A percentile compares a stretch with the other conserved stretches of the same genome.
Evolutionary conservation across 1,140 invertebrate species (phyloP).

Genomic region (Pissodes strobi): DNA sequence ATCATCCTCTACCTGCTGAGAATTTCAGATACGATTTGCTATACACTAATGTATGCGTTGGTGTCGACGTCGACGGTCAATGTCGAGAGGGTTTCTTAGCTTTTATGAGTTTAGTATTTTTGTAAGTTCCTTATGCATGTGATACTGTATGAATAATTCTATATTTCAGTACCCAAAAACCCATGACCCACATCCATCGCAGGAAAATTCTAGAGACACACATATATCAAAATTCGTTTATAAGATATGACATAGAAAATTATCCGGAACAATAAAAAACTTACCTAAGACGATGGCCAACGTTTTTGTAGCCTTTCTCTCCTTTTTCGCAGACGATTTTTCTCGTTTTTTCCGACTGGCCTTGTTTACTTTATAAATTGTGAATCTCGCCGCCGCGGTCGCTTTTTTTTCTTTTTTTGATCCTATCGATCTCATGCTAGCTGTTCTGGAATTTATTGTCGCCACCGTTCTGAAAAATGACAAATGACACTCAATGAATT

Average conservation of each 20-base stretch:
- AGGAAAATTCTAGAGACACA: too few relatives aligned
- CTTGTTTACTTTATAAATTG: conserved; percentile 91
- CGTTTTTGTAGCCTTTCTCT: conserved; percentile 99
- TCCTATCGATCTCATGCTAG: conserved; percentile 54
- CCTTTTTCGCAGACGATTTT: conserved; percentile 92
- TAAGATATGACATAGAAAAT: neutral
- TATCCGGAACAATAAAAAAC: conserved; percentile 44
- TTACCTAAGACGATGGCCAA: conserved; percentile 97
- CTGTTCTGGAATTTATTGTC: conserved; percentile 55
- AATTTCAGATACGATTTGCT: too few relatives aligned
- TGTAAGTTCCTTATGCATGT: too few relatives aligned
- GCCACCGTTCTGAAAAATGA: conserved; percentile 59
- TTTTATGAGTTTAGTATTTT: too few relatives aligned
- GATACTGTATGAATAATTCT: too few relatives aligned
- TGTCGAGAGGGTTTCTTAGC: too few relatives aligned
- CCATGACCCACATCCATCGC: too few relatives aligned
- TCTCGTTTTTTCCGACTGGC: conserved; percentile 93
- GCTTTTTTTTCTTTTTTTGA: conserved; percentile 74
- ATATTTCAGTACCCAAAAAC: too few relatives aligned
- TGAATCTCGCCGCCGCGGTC: conserved; percentile 74
- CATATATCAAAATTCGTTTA: too few relatives aligned
- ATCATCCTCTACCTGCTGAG: neutral
- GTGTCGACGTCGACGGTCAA: too few relatives aligned
- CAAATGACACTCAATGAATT: conserved; percentile 20
- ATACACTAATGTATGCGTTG: too few relatives aligned